Evolutionary conservation across 2,888 invertebrate genomes (phyloP).

Genomic region (Xanthorhoe designata): DNA sequence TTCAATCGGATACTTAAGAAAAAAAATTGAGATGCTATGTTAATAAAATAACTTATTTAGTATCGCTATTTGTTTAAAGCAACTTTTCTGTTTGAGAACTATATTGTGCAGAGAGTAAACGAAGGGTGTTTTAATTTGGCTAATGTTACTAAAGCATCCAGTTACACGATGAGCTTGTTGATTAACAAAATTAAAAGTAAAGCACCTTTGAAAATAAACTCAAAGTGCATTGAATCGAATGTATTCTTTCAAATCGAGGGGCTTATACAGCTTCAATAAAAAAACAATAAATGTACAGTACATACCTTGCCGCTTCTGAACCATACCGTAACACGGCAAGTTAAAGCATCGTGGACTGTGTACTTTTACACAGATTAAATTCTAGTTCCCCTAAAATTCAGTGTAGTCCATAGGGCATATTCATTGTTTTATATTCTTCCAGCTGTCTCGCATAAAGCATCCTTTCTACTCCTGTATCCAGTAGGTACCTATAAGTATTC

Average conservation of each 20-base stretch:
- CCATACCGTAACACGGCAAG: too few relatives aligned
- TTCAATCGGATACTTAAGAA: too few relatives aligned
- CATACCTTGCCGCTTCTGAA: too few relatives aligned
- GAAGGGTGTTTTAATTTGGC: conserved; percentile 45
- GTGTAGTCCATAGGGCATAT: not conserved
- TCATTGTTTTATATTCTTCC: not conserved
- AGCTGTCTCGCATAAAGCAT: not conserved
- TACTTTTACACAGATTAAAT: too few relatives aligned
- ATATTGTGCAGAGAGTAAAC: conserved; percentile 31
- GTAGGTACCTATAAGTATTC: conserved; percentile 2
- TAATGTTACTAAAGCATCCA: conserved; percentile 40
- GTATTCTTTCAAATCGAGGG: conserved; percentile 19
- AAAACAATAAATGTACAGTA: too few relatives aligned
- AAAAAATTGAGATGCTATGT: too few relatives aligned
- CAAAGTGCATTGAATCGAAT: conserved; percentile 9
- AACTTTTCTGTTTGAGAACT: conserved; percentile 5
- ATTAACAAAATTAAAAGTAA: conserved; percentile 39
- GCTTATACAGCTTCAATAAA: not conserved
- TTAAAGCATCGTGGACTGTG: too few relatives aligned
- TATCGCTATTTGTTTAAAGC: not conserved
- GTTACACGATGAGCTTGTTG: conserved; percentile 43
- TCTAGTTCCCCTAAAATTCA: too few relatives aligned
- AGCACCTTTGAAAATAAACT: conserved; percentile 24
- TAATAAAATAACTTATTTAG: too few relatives aligned
- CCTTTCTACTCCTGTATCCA: not conserved